Evolutionary conservation across 2,113 vertebrate species (phyloP).

Genomic region (Onychostruthus taczanowskii): DNA sequence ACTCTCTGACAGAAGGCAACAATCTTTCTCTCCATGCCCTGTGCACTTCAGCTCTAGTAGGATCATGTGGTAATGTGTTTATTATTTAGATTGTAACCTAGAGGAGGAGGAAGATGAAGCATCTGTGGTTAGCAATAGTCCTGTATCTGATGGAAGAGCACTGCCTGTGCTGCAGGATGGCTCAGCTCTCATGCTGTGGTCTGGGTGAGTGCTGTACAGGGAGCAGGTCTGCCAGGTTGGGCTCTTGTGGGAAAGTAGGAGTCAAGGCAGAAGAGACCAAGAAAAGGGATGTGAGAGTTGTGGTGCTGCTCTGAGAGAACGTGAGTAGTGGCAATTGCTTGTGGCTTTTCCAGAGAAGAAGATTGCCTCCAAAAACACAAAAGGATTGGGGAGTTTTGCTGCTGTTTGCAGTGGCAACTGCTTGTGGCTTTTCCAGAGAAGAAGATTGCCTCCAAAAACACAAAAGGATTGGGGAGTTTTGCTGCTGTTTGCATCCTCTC

Average conservation of each 20-base stretch:
- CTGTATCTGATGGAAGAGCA: neutral
- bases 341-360: neutral
- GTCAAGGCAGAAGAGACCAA: neutral
- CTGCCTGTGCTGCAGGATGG: neutral
- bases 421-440: neutral
- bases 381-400: neutral
- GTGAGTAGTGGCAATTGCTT: neutral
- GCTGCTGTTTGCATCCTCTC: neutral
- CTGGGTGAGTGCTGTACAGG: rapidly evolving
- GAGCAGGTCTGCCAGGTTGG: neutral
- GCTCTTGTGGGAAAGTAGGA: neutral
- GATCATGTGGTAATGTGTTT: neutral
- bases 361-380: rapidly evolving
- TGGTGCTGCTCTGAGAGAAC: rapidly evolving
- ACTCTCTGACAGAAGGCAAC: neutral
- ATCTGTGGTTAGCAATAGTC: neutral
- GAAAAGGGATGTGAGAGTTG: neutral
- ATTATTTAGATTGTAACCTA: neutral
- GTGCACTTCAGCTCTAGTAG: neutral
- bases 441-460: neutral
- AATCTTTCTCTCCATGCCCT: neutral
- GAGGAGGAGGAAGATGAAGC: neutral
- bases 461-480: rapidly evolving
- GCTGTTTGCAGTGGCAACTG: neutral
- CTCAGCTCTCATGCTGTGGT: neutral